phyloP scores from a whole-genome alignment of 2,888 invertebrate species.

The Caenorhabditis parvicauda region DNA sequence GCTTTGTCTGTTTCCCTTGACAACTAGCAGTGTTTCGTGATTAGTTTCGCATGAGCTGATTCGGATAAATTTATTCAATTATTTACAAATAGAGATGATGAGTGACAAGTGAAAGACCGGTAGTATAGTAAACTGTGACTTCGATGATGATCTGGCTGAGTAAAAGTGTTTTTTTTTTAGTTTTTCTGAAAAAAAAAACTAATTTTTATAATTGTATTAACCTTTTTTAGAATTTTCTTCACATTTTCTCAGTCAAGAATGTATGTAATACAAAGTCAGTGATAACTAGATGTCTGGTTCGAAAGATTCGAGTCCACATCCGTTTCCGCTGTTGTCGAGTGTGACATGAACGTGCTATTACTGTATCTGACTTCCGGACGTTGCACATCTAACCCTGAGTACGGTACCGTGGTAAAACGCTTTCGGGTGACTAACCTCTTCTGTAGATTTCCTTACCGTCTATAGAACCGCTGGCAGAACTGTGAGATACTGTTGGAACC shows the following conservation, averaged over 20 bases:
- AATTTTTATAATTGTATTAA: constrained; percentile 1
- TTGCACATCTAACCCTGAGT: constrained; percentile 7
- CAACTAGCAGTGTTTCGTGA: constrained; percentile 1
- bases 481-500: constrained; percentile 9
- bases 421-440: not conserved
- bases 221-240: too few species aligned
- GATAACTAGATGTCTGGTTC: constrained; percentile 38
- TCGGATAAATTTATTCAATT: too few species aligned
- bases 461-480: constrained; percentile 9
- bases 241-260: too few species aligned
- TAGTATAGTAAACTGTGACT: too few species aligned
- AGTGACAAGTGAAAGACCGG: too few species aligned
- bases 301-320: constrained; percentile 36
- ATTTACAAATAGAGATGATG: too few species aligned
- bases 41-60: too few species aligned
- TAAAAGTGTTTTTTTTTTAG: not conserved
- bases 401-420: not conserved
- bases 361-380: constrained; percentile 28
- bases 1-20: too few species aligned
- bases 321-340: constrained; percentile 38
- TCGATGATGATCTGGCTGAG: too few species aligned
- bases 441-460: constrained; percentile 24
- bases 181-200: not conserved
- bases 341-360: constrained; percentile 34
- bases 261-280: constrained; percentile 12